Evolutionary conservation across 2,888 invertebrate species (phyloP).

Genomic region (Hermaeophaga mercurialis): DNA sequence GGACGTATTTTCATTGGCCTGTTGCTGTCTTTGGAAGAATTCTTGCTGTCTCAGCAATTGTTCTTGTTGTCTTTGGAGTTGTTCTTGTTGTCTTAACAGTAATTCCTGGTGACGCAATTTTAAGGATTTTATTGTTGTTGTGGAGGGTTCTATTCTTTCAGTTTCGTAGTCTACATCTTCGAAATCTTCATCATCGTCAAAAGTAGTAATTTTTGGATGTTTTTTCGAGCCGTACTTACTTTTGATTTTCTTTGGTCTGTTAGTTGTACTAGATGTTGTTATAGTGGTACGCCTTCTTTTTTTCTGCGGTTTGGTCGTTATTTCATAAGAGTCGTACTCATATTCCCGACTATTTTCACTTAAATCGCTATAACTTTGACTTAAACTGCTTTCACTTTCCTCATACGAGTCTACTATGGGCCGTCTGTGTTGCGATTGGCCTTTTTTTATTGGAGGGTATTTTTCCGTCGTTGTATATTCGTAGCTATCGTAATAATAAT

Average conservation of each 20-base stretch:
- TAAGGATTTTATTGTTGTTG: conserved; percentile 19
- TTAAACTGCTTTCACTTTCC: conserved; percentile 35
- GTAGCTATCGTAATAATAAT: conserved; percentile 44
- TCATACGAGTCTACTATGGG: conserved; percentile 39
- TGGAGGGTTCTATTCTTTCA: conserved; percentile 28
- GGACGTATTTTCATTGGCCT: conserved; percentile 29
- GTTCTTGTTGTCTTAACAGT: conserved; percentile 14
- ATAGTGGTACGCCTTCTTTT: conserved; percentile 35
- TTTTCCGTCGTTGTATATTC: conserved; percentile 40
- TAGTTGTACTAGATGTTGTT: conserved; percentile 30
- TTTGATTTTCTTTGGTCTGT: conserved; percentile 31
- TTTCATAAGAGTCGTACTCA: conserved; percentile 39
- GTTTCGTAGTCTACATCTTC: conserved; percentile 33
- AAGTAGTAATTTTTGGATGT: conserved; percentile 24
- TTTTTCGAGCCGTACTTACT: conserved; percentile 31
- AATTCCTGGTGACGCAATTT: conserved; percentile 23
- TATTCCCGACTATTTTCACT: conserved; percentile 29
- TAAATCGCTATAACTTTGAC: conserved; percentile 31
- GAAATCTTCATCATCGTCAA: conserved; percentile 33
- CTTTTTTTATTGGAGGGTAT: conserved; percentile 33
- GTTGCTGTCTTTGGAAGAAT: conserved; percentile 29
- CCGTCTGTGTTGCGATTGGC: conserved; percentile 25
- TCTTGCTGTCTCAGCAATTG: conserved; percentile 33
- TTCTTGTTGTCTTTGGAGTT: conserved; percentile 19
- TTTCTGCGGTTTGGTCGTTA: conserved; percentile 38